Base-by-base conservation (phyloP, 2,888 invertebrate species). In the Linnaemya vulpina region DNA sequence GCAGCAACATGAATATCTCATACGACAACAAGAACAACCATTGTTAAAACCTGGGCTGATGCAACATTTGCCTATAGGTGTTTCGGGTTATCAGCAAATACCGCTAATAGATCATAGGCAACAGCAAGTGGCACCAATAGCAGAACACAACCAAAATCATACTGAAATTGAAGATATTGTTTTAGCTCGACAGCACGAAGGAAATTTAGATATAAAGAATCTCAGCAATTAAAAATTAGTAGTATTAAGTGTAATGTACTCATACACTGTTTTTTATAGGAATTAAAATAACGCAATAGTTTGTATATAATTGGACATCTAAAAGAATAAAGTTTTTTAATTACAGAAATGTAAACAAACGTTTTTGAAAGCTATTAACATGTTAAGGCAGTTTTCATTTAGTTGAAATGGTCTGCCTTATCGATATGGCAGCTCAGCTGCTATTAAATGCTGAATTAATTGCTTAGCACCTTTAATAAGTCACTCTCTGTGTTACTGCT, bases 121-220 rank as follows among this genome's bases (percentile, higher is more conserved):
- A 4, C 51, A 68, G 43, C 58, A 74, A 53, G 2, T 80, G 13
- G 9, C 58, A 3, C 3, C 51, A n/a, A 68, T 80, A 30, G 43
- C 11, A 9, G 60, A 76, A 38, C 63, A 62, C 55, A 15, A n/a
- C 2, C 55, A 65, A 20, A 62, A 79, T 40, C 63, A 55, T 11
- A 3, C 22, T 11, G 55, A 70, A 58, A 38, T 30, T 9, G 70
- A 63, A 43, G 43, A 80, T 30, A 51, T 17, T 62, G 15, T 11
- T 53, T n/a, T 22, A 51, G 1, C 25, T 17, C 51, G 49, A 30
- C 58, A 73, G 13, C 58, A 77, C 22, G 51, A 70, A 62, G 58
- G 58, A 8, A 71, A 76, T 49, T 51, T 63, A 46, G 55, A 58
- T 51, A 49, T 65, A 35, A 71, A 76, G 58, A 82, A 82, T 82